Evolutionary conservation across 2,797 vertebrate species (phyloP), one percentile per base, ranked within the genome.

Genomic region (Pteropus rufus): DNA sequence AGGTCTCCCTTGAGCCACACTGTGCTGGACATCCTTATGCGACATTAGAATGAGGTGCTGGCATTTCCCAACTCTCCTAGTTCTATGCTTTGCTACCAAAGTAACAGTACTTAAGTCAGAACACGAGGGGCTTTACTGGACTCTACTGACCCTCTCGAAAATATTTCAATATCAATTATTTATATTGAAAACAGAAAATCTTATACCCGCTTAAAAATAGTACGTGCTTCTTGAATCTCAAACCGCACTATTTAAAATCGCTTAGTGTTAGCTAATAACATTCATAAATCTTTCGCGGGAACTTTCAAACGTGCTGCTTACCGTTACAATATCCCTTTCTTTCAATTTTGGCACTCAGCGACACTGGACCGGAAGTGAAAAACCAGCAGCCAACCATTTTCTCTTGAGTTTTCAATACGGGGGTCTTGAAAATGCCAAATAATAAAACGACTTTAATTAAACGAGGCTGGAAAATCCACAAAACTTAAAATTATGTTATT

Each of bases 301-400:
- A 72, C 23, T 79, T 56, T 18, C 65, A 31, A 18, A 41, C 1
- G 6, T 3, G 7, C 7, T 79, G 60, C 98, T 98, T 98, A 99
- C 99, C 99, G 52, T 99, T 99, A 96, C 99, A 99, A 97, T 99
- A 99, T 31, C 99, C 99, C 87, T 98, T 99, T 97, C 99, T 98
- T 84, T 99, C 98, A 87, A 99, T 99, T 98, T 98, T 99, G 98
- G 99, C 99, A 97, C 98, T 99, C 98, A 99, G 97, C 29, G 98
- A 99, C 80, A 99, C 98, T 26, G 99, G 99, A 52, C 99, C 99
- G 19, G 99, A 99, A 8, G 99, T 98, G 97, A 99, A 99, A 97
- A 99, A 95, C 98, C 98, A 99, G 96, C 98, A 99, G 87, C 99
- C 98, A 83, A 99, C 98, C 98, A 98, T 99, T 97, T 99, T 99